Conservation (phyloP, 2,888 invertebrate species). For the Atethmia centrago region DNA sequence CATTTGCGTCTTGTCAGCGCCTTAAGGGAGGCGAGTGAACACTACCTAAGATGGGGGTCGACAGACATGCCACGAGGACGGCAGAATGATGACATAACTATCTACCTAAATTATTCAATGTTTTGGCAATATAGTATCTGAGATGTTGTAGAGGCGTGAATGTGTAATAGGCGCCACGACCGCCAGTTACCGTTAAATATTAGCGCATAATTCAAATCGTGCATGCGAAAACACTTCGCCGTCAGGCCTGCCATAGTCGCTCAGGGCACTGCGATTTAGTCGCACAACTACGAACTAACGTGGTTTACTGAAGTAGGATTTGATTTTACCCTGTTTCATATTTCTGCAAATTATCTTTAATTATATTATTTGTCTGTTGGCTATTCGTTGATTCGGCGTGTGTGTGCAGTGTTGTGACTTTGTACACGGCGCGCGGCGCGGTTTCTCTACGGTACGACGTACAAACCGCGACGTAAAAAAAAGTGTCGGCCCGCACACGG, state of each 20-base stretch:
- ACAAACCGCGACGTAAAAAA: too few relatives aligned
- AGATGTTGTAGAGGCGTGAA: slow-evolving; percentile 42
- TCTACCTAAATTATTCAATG: slow-evolving; percentile 37
- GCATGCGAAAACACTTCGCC: slow-evolving; percentile 65
- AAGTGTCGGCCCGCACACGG: too few relatives aligned
- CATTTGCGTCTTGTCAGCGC: too few relatives aligned
- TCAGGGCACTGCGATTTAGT: slow-evolving; percentile 24
- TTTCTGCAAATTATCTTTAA: not conserved
- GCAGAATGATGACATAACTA: not conserved
- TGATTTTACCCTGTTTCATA: not conserved
- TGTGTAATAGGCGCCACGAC: slow-evolving; percentile 40
- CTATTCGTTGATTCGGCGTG: not conserved
- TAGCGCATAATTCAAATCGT: slow-evolving; percentile 73
- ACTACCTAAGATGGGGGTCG: not conserved
- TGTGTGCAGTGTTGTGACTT: not conserved
- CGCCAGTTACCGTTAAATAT: slow-evolving; percentile 66
- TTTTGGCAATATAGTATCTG: slow-evolving; percentile 36
- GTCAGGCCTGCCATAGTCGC: slow-evolving; percentile 32
- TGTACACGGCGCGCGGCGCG: too few relatives aligned
- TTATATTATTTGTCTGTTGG: not conserved
- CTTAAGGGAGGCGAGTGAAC: not conserved
- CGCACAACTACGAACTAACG: slow-evolving; percentile 27
- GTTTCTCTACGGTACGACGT: too few relatives aligned
- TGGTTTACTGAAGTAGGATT: slow-evolving; percentile 16
- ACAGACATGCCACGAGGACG: not conserved